Base-by-base conservation (phyloP, 1,140 invertebrate genomes). In the Dendrolimus kikuchii region DNA sequence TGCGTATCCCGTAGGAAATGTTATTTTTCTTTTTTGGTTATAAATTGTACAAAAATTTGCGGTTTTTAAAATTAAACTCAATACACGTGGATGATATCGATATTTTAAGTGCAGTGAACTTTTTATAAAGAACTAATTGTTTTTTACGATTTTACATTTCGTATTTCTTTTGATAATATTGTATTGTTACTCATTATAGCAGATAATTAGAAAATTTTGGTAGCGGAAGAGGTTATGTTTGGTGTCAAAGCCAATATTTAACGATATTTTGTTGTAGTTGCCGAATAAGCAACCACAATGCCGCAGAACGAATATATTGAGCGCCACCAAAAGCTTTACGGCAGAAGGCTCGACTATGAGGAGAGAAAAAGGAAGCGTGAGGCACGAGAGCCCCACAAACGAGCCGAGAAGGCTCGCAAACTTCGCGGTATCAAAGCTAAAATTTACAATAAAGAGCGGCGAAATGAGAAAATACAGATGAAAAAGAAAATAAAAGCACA, bases 281-380 rank as follows among this genome's bases (percentile, higher is more conserved):
- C 74, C 78, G 77, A 68, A 65, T 73, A 80, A 82, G 78, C 84
- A 82, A 82, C 75, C 77, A 93, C 74, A 70, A 98, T 98, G 99
- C 98, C 99, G 69, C 99, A 99, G 89, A 99, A 99, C 92, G 98
- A 99, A 86, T 98, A 99, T 87, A 99, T 99, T 88, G 99, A 99
- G 71, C 91, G 98, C 49, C 96, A 98, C 83, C 92, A 95, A 68
- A 99, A 99, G 82, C 91, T 99, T 3, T 94, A 99, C 90, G 99
- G 99, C 70, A 91, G 95, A 58, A 92, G 98, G 49, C 90, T 99
- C 50, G 98, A 99, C 90, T 97, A 99, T 92, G 95, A 99, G 88
- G 98, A 99, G 82, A 90, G 95, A 55, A 98, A 98, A 80, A 89
- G 98, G 36, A 99, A 99, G 84, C 94, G 93, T 64, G 96, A 98